phyloP scores from a whole-genome alignment of 2,113 vertebrate species.

The Elephas maximus region DNA sequence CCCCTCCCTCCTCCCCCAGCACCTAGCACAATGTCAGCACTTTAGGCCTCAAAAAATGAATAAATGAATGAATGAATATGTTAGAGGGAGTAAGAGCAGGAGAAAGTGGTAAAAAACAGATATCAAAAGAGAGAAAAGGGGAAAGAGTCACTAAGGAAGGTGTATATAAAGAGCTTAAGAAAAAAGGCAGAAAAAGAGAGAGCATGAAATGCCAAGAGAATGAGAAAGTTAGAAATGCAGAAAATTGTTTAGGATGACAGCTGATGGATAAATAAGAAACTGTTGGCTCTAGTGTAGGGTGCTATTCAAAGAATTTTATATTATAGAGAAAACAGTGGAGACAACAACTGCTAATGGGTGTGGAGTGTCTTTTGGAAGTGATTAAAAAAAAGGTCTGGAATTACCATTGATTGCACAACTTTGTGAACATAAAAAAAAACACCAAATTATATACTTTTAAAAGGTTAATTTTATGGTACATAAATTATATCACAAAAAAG shows the following conservation, averaged over 20 bases:
- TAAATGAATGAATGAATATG: not conserved
- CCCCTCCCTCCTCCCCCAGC: not conserved
- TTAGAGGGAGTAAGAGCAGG: not conserved
- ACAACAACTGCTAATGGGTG: not conserved
- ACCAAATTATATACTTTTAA: not conserved
- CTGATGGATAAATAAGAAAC: not conserved
- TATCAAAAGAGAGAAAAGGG: not conserved
- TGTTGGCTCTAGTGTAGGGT: not conserved
- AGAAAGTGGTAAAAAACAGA: not conserved
- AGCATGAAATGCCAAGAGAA: not conserved
- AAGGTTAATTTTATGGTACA: not conserved
- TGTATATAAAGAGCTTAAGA: not conserved
- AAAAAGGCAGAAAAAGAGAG: not conserved
- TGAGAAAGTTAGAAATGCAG: not conserved
- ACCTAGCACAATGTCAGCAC: not conserved
- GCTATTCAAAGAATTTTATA: not conserved
- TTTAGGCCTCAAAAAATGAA: not conserved
- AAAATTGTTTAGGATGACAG: not conserved
- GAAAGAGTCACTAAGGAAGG: not conserved
- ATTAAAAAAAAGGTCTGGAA: not conserved
- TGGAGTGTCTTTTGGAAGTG: not conserved
- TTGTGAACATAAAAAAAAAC: not conserved
- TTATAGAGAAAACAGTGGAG: not conserved
- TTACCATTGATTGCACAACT: not conserved
- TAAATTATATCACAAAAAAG: not conserved